Evolutionary conservation across 2,888 invertebrate genomes (phyloP), one percentile per base, ranked within the genome.

Genomic region (Amphipoea lucens): DNA sequence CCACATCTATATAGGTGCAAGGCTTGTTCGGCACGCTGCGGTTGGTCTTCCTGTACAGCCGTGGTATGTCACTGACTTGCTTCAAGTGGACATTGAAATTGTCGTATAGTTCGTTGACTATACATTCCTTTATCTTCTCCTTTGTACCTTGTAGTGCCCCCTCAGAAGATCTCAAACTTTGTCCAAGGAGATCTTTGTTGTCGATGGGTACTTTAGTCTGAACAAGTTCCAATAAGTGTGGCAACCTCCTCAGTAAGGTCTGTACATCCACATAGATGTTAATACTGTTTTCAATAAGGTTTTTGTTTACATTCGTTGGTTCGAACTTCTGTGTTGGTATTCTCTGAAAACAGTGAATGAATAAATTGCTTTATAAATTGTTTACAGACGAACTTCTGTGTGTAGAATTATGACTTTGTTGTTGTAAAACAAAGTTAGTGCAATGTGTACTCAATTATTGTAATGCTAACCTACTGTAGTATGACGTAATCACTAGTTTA

Each of bases 11-110:
- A 92, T 99, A 99, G 36, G 97, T 94, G 85, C 99, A 99, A 60
- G 98, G 97, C 90, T 98, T 98, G 1, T 97, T 98, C 0, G 99
- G 99, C 48, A 98, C 97, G 88, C 98, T 99, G 84, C 99, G 97
- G 93, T 99, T 99, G 0, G 99, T 99, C 94, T 99, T 98, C 76
- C 99, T 97, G 94, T 99, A 99, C 78, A 99, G 96, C 84, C 99
- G 97, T 4, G 99, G 99, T 94, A 99, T 98, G 93, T 99, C 99
- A 89, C 98, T 98, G 7, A 99, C 99, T 97, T 98, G 98, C 85
- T 98, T 98, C 88, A 98, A 96, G 88, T 98, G 97, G 45, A 96
- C 94, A 74, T 97, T 96, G 90, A 98, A 95, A 87, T 94, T 92
- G 68, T 94, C 93, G 88, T 91, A 96, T 78, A 97, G 84, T 90